phyloP scores from a whole-genome alignment of 1,140 invertebrate genomes.

The Ceratosolen fusciceps region DNA sequence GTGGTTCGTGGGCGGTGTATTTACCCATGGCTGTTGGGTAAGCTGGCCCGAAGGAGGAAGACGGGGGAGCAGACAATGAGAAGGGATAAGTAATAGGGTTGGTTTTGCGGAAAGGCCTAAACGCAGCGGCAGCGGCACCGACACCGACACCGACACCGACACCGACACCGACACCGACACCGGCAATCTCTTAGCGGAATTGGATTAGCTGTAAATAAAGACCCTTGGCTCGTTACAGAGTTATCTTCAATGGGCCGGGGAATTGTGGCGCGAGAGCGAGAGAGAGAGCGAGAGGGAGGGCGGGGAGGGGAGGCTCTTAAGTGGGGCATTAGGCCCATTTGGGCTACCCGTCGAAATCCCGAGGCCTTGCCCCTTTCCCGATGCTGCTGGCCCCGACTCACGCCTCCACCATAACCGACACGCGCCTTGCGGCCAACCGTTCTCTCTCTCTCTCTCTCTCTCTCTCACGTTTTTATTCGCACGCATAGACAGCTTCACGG shows the following conservation, averaged over 20 bases:
- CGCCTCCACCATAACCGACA: constrained; percentile 70
- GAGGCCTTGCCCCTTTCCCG: constrained; percentile 43
- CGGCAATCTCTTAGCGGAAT: constrained; percentile 28
- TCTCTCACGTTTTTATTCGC: neutral
- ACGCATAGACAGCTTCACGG: too few species aligned
- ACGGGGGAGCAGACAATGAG: neutral
- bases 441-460: neutral
- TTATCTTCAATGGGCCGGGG: constrained; percentile 61
- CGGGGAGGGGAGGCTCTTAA: constrained; percentile 49
- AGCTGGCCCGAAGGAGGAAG: neutral
- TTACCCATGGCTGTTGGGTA: too few species aligned
- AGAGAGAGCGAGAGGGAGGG: too few species aligned
- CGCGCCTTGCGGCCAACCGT: constrained; percentile 63
- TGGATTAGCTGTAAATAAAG: constrained; percentile 60
- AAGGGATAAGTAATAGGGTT: constrained; percentile 1
- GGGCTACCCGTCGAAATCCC: constrained; percentile 40
- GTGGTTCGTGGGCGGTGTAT: too few species aligned
- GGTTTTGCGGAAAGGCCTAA: neutral
- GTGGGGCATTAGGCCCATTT: constrained; percentile 70
- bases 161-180: constrained; percentile 33
- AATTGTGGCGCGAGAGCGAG: too few species aligned
- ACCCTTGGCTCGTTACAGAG: constrained; percentile 56
- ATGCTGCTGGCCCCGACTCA: constrained; percentile 57
- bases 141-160: too few species aligned
- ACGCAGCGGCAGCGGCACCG: too few species aligned